Evolutionary conservation across 2,888 invertebrate species (phyloP), one percentile per base, ranked within the genome.

Genomic region (Pterostichus niger): DNA sequence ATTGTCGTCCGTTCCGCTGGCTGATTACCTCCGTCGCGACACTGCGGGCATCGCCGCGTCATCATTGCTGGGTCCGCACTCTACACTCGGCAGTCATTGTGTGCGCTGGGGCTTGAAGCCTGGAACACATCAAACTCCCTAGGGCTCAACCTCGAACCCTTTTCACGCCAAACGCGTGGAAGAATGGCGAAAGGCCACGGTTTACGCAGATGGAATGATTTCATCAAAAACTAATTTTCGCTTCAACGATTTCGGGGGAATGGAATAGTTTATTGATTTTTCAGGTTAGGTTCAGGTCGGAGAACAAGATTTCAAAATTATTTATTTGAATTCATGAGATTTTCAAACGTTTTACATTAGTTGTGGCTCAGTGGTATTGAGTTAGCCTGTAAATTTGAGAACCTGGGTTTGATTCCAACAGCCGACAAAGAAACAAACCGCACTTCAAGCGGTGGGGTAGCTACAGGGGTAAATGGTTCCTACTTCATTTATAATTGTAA

Each of bases 191-290:
- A 73, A 46, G 75, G 49, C 64, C 17, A 49, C 24, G 79, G 64
- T 64, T 77, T 68, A 80, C 80, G 80, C 68, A 80, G 80, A 68
- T 68, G 80, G 71, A 80, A 80, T 80, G 80, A 80, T 80, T 68
- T 80, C 64, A 80, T 80, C 80, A 80, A 80, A 80, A 80, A 68
- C 68, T 68, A 80, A 80, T 80, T 80, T 80, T 49, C 80, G 71
- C 80, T 68, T 49, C 54, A 64, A 64, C 79, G 79, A 44, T 79
- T 79, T 24, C 33, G 17, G 9, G 49, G 49, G 71, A 31, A 59
- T 46, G 46, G 17, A 71, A 71, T 71, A 71, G 44, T 71, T 71
- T 71, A 71, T 71, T 10, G 71, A 71, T 71, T 71, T 71, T 71
- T 46, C 35, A 35, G 64, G 64, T 64, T 64, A 40, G 33, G n/a